These are phyloP conservation scores for Tipula vernalis DNA, from an alignment of 2,888 invertebrate species.

Conservation along the genomic window DNA sequence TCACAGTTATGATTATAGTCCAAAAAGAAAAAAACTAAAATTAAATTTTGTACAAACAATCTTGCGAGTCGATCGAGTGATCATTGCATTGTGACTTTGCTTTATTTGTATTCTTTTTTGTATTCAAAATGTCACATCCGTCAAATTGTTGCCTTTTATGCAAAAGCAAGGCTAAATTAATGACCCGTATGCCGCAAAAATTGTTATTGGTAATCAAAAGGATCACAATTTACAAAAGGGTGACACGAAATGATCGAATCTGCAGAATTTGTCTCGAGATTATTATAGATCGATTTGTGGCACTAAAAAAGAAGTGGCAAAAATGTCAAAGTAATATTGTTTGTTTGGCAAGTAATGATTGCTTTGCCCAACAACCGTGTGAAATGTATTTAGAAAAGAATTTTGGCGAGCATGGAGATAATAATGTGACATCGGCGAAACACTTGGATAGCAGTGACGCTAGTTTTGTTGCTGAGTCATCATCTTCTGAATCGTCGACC, in stretches of 20 bases:
- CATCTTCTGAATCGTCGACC: neutral
- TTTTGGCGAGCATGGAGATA: no score
- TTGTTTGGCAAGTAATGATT: neutral
- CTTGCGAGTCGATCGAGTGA: neutral
- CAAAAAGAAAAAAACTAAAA: neutral
- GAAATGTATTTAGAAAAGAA: no score
- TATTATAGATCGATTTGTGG: neutral
- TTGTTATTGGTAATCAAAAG: neutral
- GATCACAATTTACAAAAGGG: neutral
- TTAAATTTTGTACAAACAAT: neutral
- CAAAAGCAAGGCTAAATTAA: neutral
- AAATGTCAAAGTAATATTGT: neutral
- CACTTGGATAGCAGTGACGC: neutral
- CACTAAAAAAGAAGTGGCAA: neutral
- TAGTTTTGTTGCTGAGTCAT: neutral
- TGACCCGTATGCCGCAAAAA: neutral
- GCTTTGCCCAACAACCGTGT: neutral
- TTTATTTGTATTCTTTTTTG: neutral
- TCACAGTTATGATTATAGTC: neutral
- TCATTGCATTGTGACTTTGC: neutral
- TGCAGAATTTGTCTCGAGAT: neutral
- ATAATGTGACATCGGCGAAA: no score
- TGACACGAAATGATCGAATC: neutral
- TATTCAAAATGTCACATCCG: neutral
- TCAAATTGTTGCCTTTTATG: neutral